A percentile compares a stretch with the other conserved stretches of the same genome.
phyloP scores from a whole-genome alignment of 2,888 invertebrate species.

The Euplexia lucipara region DNA sequence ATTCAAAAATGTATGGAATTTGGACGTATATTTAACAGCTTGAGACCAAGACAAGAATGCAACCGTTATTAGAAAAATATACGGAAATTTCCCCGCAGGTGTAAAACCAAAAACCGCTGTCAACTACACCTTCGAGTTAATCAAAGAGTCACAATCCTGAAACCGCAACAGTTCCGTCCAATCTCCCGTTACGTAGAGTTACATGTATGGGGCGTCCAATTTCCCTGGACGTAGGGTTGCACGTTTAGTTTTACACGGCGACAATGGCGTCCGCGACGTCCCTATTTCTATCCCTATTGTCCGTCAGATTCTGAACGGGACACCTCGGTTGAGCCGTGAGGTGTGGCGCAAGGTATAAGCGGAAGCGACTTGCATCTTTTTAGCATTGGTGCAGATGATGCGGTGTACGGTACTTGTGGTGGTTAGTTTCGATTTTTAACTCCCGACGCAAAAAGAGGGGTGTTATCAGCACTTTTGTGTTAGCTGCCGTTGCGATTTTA shows the following conservation, averaged over 20 bases:
- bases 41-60: too few species aligned
- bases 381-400: neutral
- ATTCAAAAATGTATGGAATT: too few species aligned
- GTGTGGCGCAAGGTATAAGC: slow-evolving; percentile 14
- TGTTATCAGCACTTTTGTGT: too few species aligned
- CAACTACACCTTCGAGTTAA: neutral
- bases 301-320: slow-evolving; percentile 81
- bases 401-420: neutral
- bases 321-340: slow-evolving; percentile 71
- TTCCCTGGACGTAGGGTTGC: slow-evolving; percentile 62
- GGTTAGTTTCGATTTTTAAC: too few species aligned
- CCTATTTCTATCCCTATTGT: slow-evolving; percentile 79
- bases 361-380: slow-evolving; percentile 8
- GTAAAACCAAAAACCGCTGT: too few species aligned
- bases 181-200: neutral
- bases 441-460: too few species aligned
- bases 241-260: slow-evolving; percentile 70
- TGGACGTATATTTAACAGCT: too few species aligned
- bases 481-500: too few species aligned
- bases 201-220: slow-evolving; percentile 33
- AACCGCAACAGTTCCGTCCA: slow-evolving; percentile 1
- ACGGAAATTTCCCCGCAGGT: too few species aligned
- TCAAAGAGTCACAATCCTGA: neutral
- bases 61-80: too few species aligned
- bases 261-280: slow-evolving; percentile 76